These are phyloP conservation scores for Brienomyrus brachyistius DNA, from an alignment of 2,113 vertebrate species.

Conservation along the genomic window DNA sequence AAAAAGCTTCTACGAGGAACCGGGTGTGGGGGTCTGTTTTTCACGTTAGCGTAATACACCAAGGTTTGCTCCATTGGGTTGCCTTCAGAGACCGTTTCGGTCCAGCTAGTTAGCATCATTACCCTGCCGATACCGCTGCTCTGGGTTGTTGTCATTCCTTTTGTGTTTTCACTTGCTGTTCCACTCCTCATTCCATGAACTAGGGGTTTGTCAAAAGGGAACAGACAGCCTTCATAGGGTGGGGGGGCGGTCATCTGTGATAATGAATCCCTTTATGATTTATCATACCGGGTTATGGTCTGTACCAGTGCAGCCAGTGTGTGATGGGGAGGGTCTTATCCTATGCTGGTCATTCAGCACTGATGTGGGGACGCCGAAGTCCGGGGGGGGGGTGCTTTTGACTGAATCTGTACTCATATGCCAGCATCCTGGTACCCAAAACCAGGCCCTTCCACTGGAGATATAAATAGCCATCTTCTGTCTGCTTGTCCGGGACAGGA, in stretches of 20 bases:
- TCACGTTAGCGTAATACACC: background rate
- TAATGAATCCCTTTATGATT: background rate
- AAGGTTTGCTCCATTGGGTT: background rate
- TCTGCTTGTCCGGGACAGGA: constrained; percentile 22
- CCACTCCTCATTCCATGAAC: background rate
- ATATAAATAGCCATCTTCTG: constrained; percentile 43
- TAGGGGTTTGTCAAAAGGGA: background rate
- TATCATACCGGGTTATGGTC: background rate
- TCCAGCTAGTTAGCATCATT: background rate
- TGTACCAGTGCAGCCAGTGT: background rate
- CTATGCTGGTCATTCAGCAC: background rate
- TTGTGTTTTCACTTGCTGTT: background rate
- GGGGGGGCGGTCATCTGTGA: background rate
- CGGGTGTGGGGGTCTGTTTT: background rate
- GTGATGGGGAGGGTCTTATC: background rate
- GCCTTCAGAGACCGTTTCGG: background rate
- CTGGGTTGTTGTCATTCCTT: background rate
- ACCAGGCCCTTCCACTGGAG: constrained; percentile 26
- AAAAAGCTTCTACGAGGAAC: background rate
- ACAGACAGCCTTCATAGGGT: background rate
- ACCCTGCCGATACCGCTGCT: background rate
- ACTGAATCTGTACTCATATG: constrained; percentile 27
- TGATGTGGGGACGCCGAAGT: background rate
- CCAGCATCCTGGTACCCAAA: constrained; percentile 30
- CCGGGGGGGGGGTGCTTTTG: background rate